Base-by-base conservation (phyloP, 2,113 vertebrate species). In the Tragulus kanchil region DNA sequence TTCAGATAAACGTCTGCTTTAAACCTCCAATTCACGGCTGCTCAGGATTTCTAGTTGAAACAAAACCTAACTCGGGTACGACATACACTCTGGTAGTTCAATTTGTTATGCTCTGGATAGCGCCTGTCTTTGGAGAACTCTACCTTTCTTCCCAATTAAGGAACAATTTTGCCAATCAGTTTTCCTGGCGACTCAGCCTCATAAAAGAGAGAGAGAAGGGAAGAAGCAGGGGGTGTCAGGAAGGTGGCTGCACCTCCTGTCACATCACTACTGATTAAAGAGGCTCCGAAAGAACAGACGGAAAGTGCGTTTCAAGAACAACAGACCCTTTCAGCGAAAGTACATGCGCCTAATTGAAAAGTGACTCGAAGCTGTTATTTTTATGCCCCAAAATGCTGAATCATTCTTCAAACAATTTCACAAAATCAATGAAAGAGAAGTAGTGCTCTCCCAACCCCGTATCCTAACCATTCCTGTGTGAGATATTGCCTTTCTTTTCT, bases 381-480 rank as follows among this genome's bases (percentile, higher is more conserved):
- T 97, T 97, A 87, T 88, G 92, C 77, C 91, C 92, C 85, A 69
- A 94, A 98, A 96, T 4, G 94, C 96, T 97, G 98, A 90, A 65
- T 93, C 84, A 45, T 26, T 19, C 94, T 96, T 96, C 90, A 8
- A 90, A 94, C 90, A 89, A 48, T 73, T 8, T 96, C 96, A 81
- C 85, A 90, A 91, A 96, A 96, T 97, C 98, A 97, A 97, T 96
- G 97, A 90, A 23, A 87, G 78, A 82, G 71, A 85, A 93, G 87
- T n/a, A 86, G 93, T 86, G 90, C 95, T 96, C 89, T 81, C 45
- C 58, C 0, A 8, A 71, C 95, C 89, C 83, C 73, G 59, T 75
- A 58, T 90, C 94, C 92, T 87, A 69, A 94, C 82, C 59, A 12
- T 8, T 64, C 62, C 64, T 61, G 75, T 93, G 1, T 54, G 88